Evolutionary conservation across 2,113 vertebrate species (phyloP).

Genomic region (Azemiops feae): DNA sequence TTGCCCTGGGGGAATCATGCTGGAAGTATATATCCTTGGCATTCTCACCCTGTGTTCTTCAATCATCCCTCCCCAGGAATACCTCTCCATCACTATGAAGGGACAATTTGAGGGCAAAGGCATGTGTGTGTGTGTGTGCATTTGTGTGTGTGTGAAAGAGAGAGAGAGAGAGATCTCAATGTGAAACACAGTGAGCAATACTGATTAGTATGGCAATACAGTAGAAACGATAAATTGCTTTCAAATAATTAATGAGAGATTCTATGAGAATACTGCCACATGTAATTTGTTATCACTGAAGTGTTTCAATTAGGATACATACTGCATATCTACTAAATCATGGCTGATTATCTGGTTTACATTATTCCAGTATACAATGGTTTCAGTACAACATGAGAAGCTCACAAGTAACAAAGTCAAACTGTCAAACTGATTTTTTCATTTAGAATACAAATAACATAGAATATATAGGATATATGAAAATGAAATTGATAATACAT

Average conservation of each 20-base stretch:
- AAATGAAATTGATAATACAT: not conserved
- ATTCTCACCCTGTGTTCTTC: not conserved
- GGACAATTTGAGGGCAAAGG: not conserved
- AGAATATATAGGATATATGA: not conserved
- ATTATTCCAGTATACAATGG: not conserved
- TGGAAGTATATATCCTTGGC: not conserved
- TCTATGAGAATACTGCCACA: not conserved
- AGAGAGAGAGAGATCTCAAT: not conserved
- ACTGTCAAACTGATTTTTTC: not conserved
- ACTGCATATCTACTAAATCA: not conserved
- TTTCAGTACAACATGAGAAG: not conserved
- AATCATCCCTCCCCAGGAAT: not conserved
- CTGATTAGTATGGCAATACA: not conserved
- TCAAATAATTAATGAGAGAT: not conserved
- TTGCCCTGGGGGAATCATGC: not conserved
- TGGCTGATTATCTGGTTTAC: not conserved
- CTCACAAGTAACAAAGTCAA: not conserved
- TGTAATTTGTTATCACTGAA: not conserved
- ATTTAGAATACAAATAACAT: not conserved
- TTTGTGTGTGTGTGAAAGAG: not conserved
- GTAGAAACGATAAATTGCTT: not conserved
- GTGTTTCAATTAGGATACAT: not conserved
- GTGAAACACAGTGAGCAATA: not conserved
- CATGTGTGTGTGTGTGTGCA: no score
- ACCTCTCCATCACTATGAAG: not conserved